Base-by-base conservation (phyloP, 1,140 invertebrate genomes). In the Diuraphis noxia region DNA sequence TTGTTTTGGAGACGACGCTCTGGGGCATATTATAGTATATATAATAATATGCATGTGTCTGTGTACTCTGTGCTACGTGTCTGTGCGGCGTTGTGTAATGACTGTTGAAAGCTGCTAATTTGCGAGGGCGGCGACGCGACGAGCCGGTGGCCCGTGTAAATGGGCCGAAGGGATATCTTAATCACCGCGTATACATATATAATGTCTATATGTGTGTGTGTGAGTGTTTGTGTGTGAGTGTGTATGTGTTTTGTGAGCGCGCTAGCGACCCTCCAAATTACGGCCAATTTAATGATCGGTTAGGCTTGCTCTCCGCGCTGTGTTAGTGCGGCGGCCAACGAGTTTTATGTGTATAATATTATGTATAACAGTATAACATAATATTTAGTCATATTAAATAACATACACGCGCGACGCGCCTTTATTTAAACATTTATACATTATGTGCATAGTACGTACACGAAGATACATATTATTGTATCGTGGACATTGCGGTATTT, bases 91-190 rank as follows among this genome's bases (percentile, higher is more conserved):
- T 86, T 49, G 84, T 56, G 41, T 90, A 90, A 90, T 90, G 72
- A 90, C 88, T 90, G 88, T 90, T 90, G 88, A 90, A 90, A 90
- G 88, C 88, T 43, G 72, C 88, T 90, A 90, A 90, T 90, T 90
- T 90, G 88, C 72, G 72, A 90, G 88, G 88, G 88, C 63, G 88
- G 88, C 46, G 72, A 81, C 88, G 88, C 88, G 56, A 90, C 63
- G 72, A 90, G 63, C 46, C 88, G 88, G 41, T 79, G 72, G 88
- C 88, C 88, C 88, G 88, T 90, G 88, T 90, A 90, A 90, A 90
- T 81, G 88, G 88, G 41, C 88, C 41, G 88, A 90, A 90, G 88
- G 88, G 88, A 90, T 90, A 90, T 41, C 88, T 90, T 90, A 90
- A 90, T 90, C 88, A 90, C 63, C 63, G 88, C n/a, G 88, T n/a